Percentiles rank a stretch among this genome's conserved stretches.
phyloP scores from a whole-genome alignment of 2,113 vertebrate genomes.

The Xiphophorus hellerii region DNA sequence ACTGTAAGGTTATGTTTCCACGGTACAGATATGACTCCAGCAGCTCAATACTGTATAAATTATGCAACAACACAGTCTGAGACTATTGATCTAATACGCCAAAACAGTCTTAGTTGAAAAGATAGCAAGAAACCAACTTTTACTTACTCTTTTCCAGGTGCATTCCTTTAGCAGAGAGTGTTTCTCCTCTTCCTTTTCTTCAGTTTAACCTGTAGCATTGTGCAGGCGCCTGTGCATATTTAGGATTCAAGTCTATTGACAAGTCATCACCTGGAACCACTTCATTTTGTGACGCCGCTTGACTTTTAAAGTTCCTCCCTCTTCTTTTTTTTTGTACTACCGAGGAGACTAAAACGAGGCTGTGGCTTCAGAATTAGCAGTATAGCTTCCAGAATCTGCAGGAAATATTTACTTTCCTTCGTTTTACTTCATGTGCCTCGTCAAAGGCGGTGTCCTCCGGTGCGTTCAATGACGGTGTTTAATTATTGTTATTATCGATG shows the following conservation, averaged over 20 bases:
- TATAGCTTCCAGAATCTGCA: slow-evolving; percentile 7
- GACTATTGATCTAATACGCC: slow-evolving; percentile 19
- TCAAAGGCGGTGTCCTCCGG: slow-evolving; percentile 31
- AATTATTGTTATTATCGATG: slow-evolving; percentile 59
- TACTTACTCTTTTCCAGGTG: not conserved
- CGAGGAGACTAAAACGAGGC: slow-evolving; percentile 27
- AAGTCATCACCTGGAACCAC: slow-evolving; percentile 40
- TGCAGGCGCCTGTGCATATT: slow-evolving; percentile 26
- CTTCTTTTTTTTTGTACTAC: not conserved
- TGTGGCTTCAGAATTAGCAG: not conserved
- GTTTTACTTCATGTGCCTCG: slow-evolving; percentile 38
- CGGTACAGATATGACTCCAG: too few species aligned
- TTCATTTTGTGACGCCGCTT: slow-evolving; percentile 52
- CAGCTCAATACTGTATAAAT: too few species aligned
- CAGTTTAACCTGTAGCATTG: not conserved
- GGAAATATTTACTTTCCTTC: too few species aligned
- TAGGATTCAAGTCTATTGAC: slow-evolving; percentile 33
- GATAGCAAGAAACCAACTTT: slow-evolving; percentile 6
- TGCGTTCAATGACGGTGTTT: slow-evolving; percentile 48
- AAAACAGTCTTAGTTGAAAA: slow-evolving; percentile 15
- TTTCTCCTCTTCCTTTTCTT: not conserved
- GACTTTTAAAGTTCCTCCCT: slow-evolving; percentile 31
- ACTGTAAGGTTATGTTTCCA: too few species aligned
- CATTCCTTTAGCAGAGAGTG: not conserved
- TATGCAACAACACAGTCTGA: too few species aligned